phyloP scores from a whole-genome alignment of 1,140 invertebrate genomes.

The Dryas iulia region DNA sequence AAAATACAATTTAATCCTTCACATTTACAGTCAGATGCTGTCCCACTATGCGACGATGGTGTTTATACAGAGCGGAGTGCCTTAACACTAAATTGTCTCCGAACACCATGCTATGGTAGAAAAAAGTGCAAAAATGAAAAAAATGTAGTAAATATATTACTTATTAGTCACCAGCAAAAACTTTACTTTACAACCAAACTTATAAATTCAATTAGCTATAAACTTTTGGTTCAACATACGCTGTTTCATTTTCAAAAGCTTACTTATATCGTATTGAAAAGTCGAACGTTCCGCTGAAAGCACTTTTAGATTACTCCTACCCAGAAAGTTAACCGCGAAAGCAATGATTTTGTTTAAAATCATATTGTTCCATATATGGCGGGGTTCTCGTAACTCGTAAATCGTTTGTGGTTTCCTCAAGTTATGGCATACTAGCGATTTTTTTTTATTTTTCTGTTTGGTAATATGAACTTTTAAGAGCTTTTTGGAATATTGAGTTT shows the following conservation, averaged over 20 bases:
- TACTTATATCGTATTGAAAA: not conserved
- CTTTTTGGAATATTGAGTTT: too few relatives aligned
- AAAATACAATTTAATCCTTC: too few relatives aligned
- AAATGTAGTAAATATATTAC: not conserved
- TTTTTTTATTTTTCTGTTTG: not conserved
- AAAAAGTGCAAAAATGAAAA: not conserved
- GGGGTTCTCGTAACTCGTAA: conserved; percentile 51
- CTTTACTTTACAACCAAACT: not conserved
- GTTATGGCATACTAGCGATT: conserved; percentile 2
- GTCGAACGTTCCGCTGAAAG: conserved; percentile 16
- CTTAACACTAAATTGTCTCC: too few relatives aligned
- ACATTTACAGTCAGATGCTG: too few relatives aligned
- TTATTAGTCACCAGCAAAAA: not conserved
- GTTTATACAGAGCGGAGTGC: too few relatives aligned
- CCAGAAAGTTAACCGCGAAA: conserved; percentile 38
- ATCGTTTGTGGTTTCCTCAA: conserved; percentile 30
- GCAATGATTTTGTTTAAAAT: conserved; percentile 67
- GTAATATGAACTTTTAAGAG: too few relatives aligned
- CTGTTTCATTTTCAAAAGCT: not conserved
- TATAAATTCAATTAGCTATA: not conserved
- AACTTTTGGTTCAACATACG: not conserved
- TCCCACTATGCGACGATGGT: too few relatives aligned
- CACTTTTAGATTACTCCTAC: conserved; percentile 35
- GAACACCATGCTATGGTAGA: too few relatives aligned
- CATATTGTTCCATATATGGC: conserved; percentile 62